Conservation (phyloP, 1,140 invertebrate species). For the Lasioglossum baleicum region DNA sequence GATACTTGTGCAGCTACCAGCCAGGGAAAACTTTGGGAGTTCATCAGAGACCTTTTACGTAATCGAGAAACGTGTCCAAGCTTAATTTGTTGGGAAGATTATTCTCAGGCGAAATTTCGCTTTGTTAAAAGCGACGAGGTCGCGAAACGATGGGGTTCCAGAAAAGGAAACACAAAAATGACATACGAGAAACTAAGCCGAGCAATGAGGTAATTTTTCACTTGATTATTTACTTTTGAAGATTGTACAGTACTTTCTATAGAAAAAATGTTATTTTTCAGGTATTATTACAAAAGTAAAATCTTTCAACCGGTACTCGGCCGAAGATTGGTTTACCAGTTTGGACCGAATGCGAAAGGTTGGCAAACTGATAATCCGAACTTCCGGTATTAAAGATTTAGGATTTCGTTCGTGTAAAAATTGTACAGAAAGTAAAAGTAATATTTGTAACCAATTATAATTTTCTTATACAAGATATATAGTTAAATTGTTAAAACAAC, state of each 20-base stretch:
- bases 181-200: conserved; percentile 96
- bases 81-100: conserved; percentile 93
- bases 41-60: conserved; percentile 89
- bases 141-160: conserved; percentile 92
- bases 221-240: no score
- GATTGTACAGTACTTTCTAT: no score
- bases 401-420: no score
- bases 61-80: conserved; percentile 88
- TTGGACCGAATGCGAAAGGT: conserved; percentile 88
- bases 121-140: conserved; percentile 95
- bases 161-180: conserved; percentile 94
- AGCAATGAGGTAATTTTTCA: conserved; percentile 90
- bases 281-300: conserved; percentile 92
- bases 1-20: conserved; percentile 80
- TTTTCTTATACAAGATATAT: no score
- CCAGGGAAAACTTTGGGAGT: conserved; percentile 88
- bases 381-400: conserved; percentile 80
- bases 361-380: conserved; percentile 87
- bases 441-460: no score
- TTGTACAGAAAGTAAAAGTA: no score
- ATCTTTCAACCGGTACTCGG: conserved; percentile 91
- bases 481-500: conserved; percentile 31
- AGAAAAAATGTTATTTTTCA: no score
- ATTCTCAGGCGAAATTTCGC: conserved; percentile 91
- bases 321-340: conserved; percentile 91